Conservation (phyloP, 2,888 invertebrate genomes). For the Deladenus siricidicola region DNA sequence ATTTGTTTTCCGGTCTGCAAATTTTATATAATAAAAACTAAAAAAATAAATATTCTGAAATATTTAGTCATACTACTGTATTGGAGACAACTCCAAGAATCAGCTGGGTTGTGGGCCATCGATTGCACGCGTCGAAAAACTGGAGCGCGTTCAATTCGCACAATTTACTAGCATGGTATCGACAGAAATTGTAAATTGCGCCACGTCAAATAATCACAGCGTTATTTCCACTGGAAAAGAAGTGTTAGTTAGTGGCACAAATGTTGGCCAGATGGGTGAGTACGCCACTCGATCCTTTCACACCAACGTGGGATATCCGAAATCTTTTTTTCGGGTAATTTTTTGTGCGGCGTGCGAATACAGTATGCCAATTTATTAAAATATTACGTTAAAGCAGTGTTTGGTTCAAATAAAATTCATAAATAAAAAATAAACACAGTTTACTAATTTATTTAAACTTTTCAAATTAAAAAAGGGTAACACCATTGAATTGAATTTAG, state of each 20-base stretch:
- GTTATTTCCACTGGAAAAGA: neutral
- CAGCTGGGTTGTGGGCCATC: slow-evolving; percentile 4
- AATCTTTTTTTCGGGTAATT: neutral
- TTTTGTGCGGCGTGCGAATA: too few species aligned
- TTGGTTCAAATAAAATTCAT: too few species aligned
- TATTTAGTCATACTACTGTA: neutral
- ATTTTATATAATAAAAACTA: neutral
- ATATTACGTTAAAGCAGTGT: too few species aligned
- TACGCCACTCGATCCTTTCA: slow-evolving; percentile 3
- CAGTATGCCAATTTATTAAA: too few species aligned
- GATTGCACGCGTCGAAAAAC: neutral
- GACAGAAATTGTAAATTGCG: slow-evolving; percentile 4
- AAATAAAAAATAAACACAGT: too few species aligned
- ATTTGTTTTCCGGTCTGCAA: neutral
- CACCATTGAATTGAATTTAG: too few species aligned
- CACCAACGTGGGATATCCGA: neutral
- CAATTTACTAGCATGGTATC: neutral
- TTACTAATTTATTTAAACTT: neutral
- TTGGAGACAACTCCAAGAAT: slow-evolving; percentile 4
- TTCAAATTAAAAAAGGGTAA: too few species aligned
- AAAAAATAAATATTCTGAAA: neutral
- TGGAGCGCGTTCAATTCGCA: neutral
- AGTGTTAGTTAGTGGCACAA: slow-evolving; percentile 4
- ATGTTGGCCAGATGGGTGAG: slow-evolving; percentile 8
- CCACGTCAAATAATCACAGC: slow-evolving; percentile 2